These are phyloP conservation scores for Falcunculus frontatus DNA, from an alignment of 2,113 vertebrate species.

Conservation along the genomic window DNA sequence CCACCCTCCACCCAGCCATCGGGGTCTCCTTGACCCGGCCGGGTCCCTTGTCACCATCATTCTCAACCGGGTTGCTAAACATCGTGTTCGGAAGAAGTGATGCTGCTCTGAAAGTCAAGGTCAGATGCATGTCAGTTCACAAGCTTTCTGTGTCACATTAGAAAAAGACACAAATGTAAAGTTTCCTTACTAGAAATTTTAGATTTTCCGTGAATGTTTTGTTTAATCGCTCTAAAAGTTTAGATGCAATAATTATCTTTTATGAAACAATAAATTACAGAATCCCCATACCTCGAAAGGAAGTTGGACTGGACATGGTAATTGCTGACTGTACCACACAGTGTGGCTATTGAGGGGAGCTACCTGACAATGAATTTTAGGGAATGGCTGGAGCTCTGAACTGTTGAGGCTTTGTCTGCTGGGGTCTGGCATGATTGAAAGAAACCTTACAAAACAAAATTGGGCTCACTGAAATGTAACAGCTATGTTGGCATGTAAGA, in stretches of 20 bases:
- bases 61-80: not conserved
- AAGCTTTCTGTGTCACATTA: fast-evolving
- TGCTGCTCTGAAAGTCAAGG: not conserved
- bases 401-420: constrained; percentile 60
- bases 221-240: not conserved
- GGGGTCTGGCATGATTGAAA: constrained; percentile 52
- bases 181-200: not conserved
- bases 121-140: not conserved
- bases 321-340: not conserved
- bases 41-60: not conserved
- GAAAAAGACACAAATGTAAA: not conserved
- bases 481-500: constrained; percentile 21
- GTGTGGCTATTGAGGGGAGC: constrained; percentile 6
- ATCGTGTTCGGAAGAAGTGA: not conserved
- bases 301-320: not conserved
- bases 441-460: constrained; percentile 37
- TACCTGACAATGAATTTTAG: constrained; percentile 47
- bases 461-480: constrained; percentile 38
- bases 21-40: not conserved
- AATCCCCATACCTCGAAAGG: not conserved
- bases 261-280: constrained; percentile 6
- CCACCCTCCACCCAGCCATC: not conserved
- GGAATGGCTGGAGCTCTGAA: constrained; percentile 14
- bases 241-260: not conserved
- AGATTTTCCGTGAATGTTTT: fast-evolving